phyloP scores from a whole-genome alignment of 2,888 invertebrate genomes.

The Ischnura elegans region DNA sequence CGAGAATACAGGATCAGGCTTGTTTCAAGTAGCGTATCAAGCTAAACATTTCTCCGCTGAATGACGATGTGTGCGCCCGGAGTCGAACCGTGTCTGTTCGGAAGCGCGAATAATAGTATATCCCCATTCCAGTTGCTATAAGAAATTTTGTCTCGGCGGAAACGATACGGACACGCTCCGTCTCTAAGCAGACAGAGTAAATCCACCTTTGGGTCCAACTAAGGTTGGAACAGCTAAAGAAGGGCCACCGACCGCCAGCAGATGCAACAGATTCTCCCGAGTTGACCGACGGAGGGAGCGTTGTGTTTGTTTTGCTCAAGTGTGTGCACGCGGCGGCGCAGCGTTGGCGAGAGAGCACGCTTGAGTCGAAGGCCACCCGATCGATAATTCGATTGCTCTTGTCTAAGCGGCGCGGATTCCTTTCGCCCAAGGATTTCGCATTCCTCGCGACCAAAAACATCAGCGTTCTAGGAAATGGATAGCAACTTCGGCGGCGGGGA shows the following conservation, averaged over 20 bases:
- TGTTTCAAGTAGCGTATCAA: no score
- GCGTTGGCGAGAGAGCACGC: background rate
- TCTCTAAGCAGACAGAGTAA: no score
- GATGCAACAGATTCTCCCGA: background rate
- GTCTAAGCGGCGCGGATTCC: background rate
- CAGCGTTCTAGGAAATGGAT: background rate
- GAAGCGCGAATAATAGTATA: no score
- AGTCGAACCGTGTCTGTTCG: no score
- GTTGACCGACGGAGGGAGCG: background rate
- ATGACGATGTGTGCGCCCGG: no score
- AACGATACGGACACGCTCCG: no score
- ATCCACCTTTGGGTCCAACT: no score
- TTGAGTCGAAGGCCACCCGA: background rate
- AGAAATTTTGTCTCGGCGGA: no score
- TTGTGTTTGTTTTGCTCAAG: background rate
- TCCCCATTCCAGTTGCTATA: no score
- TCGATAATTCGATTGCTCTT: background rate
- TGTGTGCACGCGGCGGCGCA: background rate
- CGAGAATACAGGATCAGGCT: no score
- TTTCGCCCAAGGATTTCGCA: background rate
- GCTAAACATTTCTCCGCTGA: no score
- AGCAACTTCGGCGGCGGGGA: background rate
- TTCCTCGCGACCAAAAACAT: background rate
- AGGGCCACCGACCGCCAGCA: background rate
- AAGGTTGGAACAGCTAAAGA: background rate